phyloP scores from a whole-genome alignment of 1,140 invertebrate species.

The Drosophila sucinea region DNA sequence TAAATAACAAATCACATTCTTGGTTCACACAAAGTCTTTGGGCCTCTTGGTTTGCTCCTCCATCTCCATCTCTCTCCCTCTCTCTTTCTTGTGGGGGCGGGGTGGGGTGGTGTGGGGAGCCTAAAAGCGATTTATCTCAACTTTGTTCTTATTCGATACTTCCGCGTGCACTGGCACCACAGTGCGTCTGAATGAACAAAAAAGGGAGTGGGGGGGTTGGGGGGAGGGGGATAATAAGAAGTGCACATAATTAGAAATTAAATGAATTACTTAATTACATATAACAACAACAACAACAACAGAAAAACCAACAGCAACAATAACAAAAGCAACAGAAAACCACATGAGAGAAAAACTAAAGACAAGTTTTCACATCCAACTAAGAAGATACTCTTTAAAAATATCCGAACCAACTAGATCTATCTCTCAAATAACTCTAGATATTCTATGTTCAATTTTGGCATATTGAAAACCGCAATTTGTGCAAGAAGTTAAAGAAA shows the following conservation, averaged over 20 bases:
- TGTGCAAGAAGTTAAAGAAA: too few relatives aligned
- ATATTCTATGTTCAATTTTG: too few relatives aligned
- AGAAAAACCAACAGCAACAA: slow-evolving; percentile 25
- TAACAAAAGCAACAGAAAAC: slow-evolving; percentile 1
- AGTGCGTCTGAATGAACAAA: slow-evolving; percentile 47
- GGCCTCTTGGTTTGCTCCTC: not conserved
- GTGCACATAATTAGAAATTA: slow-evolving; percentile 60
- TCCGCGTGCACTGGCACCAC: slow-evolving; percentile 57
- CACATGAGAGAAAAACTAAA: not conserved
- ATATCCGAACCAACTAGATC: too few relatives aligned
- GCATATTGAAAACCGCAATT: too few relatives aligned
- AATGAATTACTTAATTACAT: slow-evolving; percentile 66
- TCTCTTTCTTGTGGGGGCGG: too few relatives aligned
- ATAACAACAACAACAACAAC: slow-evolving; percentile 9
- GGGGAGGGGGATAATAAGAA: slow-evolving; percentile 24
- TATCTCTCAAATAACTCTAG: too few relatives aligned
- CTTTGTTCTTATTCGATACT: slow-evolving; percentile 34
- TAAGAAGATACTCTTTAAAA: too few relatives aligned
- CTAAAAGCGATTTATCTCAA: slow-evolving; percentile 74
- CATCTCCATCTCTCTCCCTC: not conserved
- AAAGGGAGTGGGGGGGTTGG: not conserved
- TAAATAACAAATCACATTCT: slow-evolving; percentile 15
- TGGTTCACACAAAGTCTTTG: slow-evolving; percentile 39
- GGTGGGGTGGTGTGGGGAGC: not conserved
- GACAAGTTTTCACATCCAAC: too few relatives aligned